phyloP scores from a whole-genome alignment of 2,888 invertebrate species.

The Nemapogon koenigi region DNA sequence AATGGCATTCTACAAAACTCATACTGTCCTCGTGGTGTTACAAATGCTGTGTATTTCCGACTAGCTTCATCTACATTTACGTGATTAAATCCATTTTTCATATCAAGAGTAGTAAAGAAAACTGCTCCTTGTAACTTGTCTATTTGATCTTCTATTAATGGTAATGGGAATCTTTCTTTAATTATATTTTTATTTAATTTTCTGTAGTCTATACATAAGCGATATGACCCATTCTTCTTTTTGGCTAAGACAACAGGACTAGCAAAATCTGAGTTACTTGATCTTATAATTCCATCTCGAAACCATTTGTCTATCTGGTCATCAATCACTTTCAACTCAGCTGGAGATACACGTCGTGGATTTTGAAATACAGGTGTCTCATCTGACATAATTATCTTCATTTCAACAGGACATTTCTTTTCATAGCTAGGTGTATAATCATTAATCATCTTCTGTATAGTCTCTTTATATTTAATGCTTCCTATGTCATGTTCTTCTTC shows the following conservation, averaged over 20 bases:
- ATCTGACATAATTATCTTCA: background rate
- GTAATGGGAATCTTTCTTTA: slow-evolving; percentile 9
- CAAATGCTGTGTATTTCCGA: slow-evolving; percentile 12
- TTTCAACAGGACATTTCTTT: background rate
- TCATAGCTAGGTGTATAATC: too few relatives aligned
- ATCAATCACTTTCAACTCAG: background rate
- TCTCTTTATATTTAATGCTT: slow-evolving; percentile 7
- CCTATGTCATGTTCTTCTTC: background rate
- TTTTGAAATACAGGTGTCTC: background rate
- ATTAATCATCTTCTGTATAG: slow-evolving; percentile 16
- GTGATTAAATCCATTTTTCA: slow-evolving; percentile 12
- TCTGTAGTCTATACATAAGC: slow-evolving; percentile 21
- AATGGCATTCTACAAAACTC: slow-evolving; percentile 15
- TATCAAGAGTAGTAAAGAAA: slow-evolving; percentile 11
- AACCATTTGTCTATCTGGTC: slow-evolving; percentile 5
- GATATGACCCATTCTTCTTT: slow-evolving; percentile 20
- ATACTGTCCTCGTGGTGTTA: slow-evolving; percentile 11
- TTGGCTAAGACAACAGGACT: slow-evolving; percentile 19
- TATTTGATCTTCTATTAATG: slow-evolving; percentile 13
- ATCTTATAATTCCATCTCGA: slow-evolving; percentile 18
- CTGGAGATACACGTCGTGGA: background rate
- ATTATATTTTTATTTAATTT: slow-evolving; percentile 16
- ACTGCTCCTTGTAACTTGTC: too few relatives aligned
- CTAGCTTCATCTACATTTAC: slow-evolving; percentile 7
- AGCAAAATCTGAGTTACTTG: slow-evolving; percentile 19